Base-by-base conservation (phyloP, 2,888 invertebrate genomes). In the Diadromus collaris region DNA sequence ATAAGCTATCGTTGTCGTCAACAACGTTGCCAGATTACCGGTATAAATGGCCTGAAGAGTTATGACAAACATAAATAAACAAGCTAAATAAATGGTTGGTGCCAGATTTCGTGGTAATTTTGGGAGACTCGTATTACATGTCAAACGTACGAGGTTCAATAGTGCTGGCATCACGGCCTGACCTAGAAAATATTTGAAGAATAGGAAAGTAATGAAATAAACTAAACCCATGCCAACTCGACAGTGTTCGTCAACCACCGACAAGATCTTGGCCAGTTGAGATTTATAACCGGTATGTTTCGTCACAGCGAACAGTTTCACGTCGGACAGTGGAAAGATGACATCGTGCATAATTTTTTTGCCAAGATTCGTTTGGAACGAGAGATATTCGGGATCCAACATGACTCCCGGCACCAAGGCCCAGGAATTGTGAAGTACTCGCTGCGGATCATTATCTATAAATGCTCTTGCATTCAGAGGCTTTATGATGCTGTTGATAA, bases 141-240 rank as follows among this genome's bases (percentile, higher is more conserved):
- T 9, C 2, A 46, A 16, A 10, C 63, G 63, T 1, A 63, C n/a
- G n/a, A n/a, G n/a, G n/a, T n/a, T n/a, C n/a, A n/a, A n/a, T n/a
- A n/a, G n/a, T n/a, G n/a, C n/a, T n/a, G 46, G 1, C 27, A 63
- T 9, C 9, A 63, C 10, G 24, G 48, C 6, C 19, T 51, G 65
- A 21, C 65, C 32, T 7, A 44, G 21, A 21, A 48, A 65, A 13
- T 13, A 65, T 21, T 65, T 65, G 34, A 48, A 48, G 32, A 65
- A 65, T n/a, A 65, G 21, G 2, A 65, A 19, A 2, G 48, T 64
- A 2, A 32, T 10, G 32, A 51, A 16, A 7, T 13, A 13, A 16
- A 51, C 34, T 6, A 51, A 29, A 19, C 10, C 7, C 5, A 48
- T 6, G 16, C 48, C 32, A 19, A 29, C 13, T 16, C 51, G 48